phyloP scores from a whole-genome alignment of 35 echinoderm and acorn worm species.

The Patiria miniata region DNA sequence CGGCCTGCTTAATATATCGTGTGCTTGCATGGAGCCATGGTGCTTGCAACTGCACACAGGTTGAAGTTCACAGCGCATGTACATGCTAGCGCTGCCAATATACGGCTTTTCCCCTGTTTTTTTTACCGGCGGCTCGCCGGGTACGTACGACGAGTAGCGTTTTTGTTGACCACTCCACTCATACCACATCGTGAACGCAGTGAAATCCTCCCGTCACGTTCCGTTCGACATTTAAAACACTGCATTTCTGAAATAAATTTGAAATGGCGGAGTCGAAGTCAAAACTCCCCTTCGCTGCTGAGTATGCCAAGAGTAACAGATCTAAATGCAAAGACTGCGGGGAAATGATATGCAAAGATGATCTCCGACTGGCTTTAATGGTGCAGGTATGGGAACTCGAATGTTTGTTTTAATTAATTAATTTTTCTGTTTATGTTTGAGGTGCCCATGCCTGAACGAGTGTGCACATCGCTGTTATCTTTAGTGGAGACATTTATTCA shows the following conservation, averaged over 20 bases:
- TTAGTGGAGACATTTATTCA: not conserved
- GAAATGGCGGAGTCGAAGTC: not conserved
- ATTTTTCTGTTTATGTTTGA: not conserved
- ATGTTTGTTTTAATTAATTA: not conserved
- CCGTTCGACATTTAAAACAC: too few relatives aligned
- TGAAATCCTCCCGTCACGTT: too few relatives aligned
- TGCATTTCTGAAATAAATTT: not conserved
- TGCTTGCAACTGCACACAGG: too few relatives aligned
- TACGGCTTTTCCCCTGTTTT: too few relatives aligned
- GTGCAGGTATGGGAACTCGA: slow-evolving; percentile 60
- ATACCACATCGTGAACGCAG: too few relatives aligned
- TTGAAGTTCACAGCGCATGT: too few relatives aligned
- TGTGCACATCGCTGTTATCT: not conserved
- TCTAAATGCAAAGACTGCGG: slow-evolving; percentile 72
- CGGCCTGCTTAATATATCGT: too few relatives aligned
- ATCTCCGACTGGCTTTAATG: slow-evolving; percentile 74
- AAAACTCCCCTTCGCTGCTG: slow-evolving; percentile 69
- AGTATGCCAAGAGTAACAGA: slow-evolving; percentile 88
- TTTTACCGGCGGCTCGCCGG: too few relatives aligned
- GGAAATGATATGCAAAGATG: slow-evolving; percentile 63
- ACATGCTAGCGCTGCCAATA: too few relatives aligned
- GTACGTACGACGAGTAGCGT: too few relatives aligned
- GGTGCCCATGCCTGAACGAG: not conserved
- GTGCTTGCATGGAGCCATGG: too few relatives aligned
- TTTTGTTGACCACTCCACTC: too few relatives aligned